These are phyloP conservation scores for Parapristionchus giblindavisi DNA, from an alignment of 2,888 invertebrate species.

Conservation along the genomic window DNA sequence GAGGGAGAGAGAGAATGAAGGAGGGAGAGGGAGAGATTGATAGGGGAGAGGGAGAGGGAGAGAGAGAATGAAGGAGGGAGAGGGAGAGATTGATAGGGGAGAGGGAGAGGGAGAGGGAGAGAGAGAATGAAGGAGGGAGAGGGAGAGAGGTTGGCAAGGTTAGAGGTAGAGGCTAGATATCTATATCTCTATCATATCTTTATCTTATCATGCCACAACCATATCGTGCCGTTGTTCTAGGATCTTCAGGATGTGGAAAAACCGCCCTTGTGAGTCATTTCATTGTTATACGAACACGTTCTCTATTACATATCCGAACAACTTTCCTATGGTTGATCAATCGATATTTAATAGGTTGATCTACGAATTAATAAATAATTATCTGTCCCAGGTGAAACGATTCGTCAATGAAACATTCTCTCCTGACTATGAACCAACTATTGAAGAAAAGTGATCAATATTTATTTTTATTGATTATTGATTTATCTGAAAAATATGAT, in stretches of 20 bases:
- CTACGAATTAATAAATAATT: background rate
- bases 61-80: background rate
- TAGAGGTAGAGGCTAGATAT: too few species aligned
- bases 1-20: background rate
- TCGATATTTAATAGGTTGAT: background rate
- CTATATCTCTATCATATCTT: too few species aligned
- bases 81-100: background rate
- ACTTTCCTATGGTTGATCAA: background rate
- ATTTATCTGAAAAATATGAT: background rate
- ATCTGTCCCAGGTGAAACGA: background rate
- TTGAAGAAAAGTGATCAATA: conserved; percentile 37
- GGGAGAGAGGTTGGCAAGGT: too few species aligned
- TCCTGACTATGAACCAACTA: conserved; percentile 28
- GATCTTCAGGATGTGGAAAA: conserved; percentile 15
- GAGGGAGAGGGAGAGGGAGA: too few species aligned
- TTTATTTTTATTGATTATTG: too few species aligned
- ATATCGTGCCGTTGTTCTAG: conserved; percentile 28
- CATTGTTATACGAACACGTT: too few species aligned
- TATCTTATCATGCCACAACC: conserved; percentile 23
- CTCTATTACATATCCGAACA: too few species aligned
- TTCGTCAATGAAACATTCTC: conserved; percentile 17
- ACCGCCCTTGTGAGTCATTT: conserved; percentile 7
- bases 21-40: background rate
- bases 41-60: background rate
- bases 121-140: too few species aligned